Base-by-base conservation (phyloP, 1,140 invertebrate genomes). In the Yoshiicerus persimilis region DNA sequence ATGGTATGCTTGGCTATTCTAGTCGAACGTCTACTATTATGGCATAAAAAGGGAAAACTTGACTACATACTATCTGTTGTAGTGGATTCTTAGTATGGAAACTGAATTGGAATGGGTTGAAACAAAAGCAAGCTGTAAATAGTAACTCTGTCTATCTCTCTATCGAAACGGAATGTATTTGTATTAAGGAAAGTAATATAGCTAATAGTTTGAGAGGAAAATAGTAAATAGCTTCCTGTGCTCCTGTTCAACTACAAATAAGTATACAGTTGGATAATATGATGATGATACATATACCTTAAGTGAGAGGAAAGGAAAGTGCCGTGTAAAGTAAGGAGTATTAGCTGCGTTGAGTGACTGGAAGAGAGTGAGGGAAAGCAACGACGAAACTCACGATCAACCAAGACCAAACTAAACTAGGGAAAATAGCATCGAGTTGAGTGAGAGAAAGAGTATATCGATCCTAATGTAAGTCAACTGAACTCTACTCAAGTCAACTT, bases 251-350 rank as follows among this genome's bases (percentile, higher is more conserved):
- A 20, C 13, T 80, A 80, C 75, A 80, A 80, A 77, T 38, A 38
- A 80, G 32, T 8, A n/a, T n/a, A 38, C 34, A 20, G 75, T n/a
- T 38, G 30, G 30, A 80, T 80, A 80, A 80, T 80, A 80, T 80
- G 30, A 34, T 80, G 75, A 80, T 80, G 75, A 80, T 80, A 80
- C 75, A 80, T 80, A 80, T 80, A 80, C 16, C 34, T 36, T 36
- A 36, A 80, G 75, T 80, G 75, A 77, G 86, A 87, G 64, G 36
- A 77, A 27, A 39, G 85, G 47, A 62, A 75, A 87, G 86, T 70
- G 38, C 62, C 62, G 75, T 80, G 75, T 80, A 80, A 80, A 36
- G 20, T 80, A 80, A 80, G 70, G 32, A 80, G 75, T 80, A 80
- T 80, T 80, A 80, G 75, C 34, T 38, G 75, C 27, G 70, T 75